Evolutionary conservation across 2,797 vertebrate genomes (phyloP).

Genomic region (Pelobates cultripes): DNA sequence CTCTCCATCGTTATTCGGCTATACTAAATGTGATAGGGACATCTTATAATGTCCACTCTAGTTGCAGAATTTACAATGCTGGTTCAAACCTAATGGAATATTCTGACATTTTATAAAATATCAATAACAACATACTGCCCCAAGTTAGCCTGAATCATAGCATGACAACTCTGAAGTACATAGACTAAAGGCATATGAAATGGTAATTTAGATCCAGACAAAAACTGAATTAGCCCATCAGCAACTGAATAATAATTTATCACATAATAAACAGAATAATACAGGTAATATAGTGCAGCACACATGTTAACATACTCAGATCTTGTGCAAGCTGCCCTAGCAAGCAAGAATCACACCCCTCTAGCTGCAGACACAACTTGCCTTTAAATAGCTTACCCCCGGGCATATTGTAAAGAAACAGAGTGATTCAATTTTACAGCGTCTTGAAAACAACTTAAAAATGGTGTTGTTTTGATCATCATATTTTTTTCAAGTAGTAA

Average conservation of each 20-base stretch:
- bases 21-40: no score
- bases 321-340: conserved; percentile 33
- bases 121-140: background rate
- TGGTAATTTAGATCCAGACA: conserved; percentile 12
- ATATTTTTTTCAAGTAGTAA: no score
- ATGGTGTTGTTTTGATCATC: no score
- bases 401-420: conserved; percentile 12
- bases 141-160: background rate
- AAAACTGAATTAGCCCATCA: background rate
- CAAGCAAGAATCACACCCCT: conserved; percentile 20
- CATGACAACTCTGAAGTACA: background rate
- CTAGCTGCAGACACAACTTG: conserved; percentile 15
- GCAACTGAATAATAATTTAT: conserved; percentile 8
- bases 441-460: background rate
- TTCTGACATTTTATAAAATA: no score
- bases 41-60: no score
- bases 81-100: no score
- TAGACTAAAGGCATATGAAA: background rate
- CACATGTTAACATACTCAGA: conserved; percentile 7
- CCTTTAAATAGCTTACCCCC: conserved; percentile 24
- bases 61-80: no score
- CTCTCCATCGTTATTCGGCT: no score
- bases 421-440: background rate
- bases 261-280: conserved; percentile 12
- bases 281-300: conserved; percentile 7